Conservation (phyloP, 2,113 vertebrate species). For the Tenrec ecaudatus region DNA sequence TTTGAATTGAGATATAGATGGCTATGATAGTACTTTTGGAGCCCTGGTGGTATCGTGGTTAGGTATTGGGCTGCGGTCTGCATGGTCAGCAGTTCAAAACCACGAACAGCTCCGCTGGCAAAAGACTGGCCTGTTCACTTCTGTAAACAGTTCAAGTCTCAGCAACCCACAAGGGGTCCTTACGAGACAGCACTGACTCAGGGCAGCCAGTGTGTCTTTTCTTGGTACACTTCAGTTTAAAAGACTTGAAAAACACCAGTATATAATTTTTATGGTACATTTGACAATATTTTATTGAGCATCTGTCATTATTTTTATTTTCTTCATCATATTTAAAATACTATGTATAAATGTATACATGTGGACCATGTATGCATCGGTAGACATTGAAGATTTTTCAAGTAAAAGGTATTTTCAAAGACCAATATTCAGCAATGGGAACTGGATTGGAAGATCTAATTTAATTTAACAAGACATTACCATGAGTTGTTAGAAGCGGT, state of each 20-base stretch:
- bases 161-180: no score
- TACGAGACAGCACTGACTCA: no score
- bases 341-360: no score
- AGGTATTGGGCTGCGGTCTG: no score
- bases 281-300: neutral
- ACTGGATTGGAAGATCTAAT: neutral
- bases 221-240: neutral
- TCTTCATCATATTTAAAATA: neutral
- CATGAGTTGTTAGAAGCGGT: neutral
- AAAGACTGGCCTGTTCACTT: no score
- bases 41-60: no score
- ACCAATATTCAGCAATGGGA: neutral
- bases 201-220: no score
- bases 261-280: neutral
- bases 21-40: neutral
- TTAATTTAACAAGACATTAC: neutral
- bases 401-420: neutral
- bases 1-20: neutral
- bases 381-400: neutral
- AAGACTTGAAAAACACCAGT: neutral
- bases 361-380: neutral
- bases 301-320: neutral
- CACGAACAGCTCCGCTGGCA: no score
- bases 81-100: no score
- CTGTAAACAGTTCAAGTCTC: no score